A percentile compares a stretch with the other conserved stretches of the same genome.
phyloP scores from a whole-genome alignment of 2,797 vertebrate species.

The Molossus molossus region DNA sequence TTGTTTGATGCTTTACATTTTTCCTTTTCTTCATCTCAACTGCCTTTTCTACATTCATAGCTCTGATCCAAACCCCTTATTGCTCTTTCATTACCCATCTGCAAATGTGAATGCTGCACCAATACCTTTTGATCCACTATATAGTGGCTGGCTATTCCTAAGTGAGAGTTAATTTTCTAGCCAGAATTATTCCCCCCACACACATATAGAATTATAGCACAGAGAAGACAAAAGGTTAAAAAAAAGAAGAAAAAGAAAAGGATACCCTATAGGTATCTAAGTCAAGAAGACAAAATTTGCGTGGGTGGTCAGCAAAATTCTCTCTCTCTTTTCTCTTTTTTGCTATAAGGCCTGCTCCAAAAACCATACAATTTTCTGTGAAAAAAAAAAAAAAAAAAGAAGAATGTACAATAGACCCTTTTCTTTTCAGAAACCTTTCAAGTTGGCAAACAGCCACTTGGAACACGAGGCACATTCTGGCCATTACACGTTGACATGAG shows the following conservation, averaged over 20 bases:
- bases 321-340: neutral
- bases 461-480: slow-evolving; percentile 28
- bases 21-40: slow-evolving; percentile 72
- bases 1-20: slow-evolving; percentile 73
- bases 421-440: slow-evolving; percentile 60
- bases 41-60: slow-evolving; percentile 72
- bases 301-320: neutral
- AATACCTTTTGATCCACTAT: slow-evolving; percentile 27
- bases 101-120: slow-evolving; percentile 54
- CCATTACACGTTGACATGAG: slow-evolving; percentile 2
- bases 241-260: neutral
- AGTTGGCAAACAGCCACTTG: slow-evolving; percentile 46
- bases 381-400: slow-evolving; percentile 63
- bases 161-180: slow-evolving; percentile 45
- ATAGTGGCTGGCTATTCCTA: neutral
- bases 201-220: slow-evolving; percentile 15
- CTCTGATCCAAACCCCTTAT: slow-evolving; percentile 51
- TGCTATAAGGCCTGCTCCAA: neutral
- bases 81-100: slow-evolving; percentile 45
- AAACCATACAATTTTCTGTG: slow-evolving; percentile 57
- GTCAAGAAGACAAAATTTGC: slow-evolving; percentile 59
- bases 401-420: neutral
- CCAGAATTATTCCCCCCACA: neutral
- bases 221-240: slow-evolving; percentile 62
- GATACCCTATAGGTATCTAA: neutral